phyloP scores from a whole-genome alignment of 23 tunicate genomes.

The Trididemnum clinides region DNA sequence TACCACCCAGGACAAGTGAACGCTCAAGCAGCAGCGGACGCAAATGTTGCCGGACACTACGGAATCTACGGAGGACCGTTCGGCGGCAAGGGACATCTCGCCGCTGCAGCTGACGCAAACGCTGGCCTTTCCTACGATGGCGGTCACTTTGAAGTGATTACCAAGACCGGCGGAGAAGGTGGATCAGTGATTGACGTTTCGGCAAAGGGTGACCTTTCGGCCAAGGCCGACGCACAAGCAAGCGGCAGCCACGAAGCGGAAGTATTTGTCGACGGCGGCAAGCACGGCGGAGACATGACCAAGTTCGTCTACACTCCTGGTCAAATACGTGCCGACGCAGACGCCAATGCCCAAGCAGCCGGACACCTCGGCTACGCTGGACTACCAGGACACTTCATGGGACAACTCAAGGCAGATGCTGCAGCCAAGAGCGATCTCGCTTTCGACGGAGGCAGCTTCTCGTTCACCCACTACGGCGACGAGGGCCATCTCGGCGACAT shows the following conservation, averaged over 20 bases:
- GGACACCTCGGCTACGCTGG: slow-evolving; percentile 9
- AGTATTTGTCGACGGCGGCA: neutral
- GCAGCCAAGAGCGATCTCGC: slow-evolving; percentile 6
- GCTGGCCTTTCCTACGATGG: neutral
- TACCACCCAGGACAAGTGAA: slow-evolving; percentile 7
- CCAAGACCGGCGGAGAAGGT: slow-evolving; percentile 11
- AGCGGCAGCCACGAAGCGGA: slow-evolving; percentile 16
- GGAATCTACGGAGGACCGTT: neutral
- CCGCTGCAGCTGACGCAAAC: neutral
- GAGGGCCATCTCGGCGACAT: neutral
- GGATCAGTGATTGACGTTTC: neutral
- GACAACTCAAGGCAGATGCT: neutral
- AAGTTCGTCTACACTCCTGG: slow-evolving; percentile 12
- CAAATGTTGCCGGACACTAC: neutral
- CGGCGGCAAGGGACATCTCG: slow-evolving; percentile 16
- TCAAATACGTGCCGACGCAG: neutral
- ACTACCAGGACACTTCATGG: neutral
- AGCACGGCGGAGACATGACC: neutral
- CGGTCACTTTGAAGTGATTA: slow-evolving; percentile 5
- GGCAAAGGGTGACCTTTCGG: neutral
- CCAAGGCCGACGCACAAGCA: slow-evolving; percentile 2
- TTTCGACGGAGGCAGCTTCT: neutral
- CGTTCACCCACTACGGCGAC: slow-evolving; percentile 1
- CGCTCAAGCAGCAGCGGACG: neutral
- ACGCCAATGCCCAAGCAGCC: neutral